Evolutionary conservation across 2,888 invertebrate species (phyloP).

Genomic region (Allacma fusca): DNA sequence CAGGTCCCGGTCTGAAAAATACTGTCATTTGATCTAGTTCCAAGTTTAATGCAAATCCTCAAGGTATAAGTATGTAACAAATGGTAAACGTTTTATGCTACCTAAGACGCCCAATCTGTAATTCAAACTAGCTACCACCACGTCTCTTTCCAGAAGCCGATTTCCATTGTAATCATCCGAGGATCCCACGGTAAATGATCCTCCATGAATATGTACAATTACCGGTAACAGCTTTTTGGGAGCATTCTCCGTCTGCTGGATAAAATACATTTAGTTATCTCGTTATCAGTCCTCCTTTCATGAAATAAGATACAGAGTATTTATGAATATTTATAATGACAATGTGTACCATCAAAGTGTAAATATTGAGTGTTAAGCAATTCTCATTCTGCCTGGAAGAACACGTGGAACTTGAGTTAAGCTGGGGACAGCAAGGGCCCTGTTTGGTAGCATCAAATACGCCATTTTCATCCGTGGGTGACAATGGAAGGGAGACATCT

Average conservation of each 20-base stretch:
- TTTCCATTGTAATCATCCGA: constrained; percentile 48
- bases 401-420: neutral
- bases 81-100: too few species aligned
- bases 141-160: constrained; percentile 54
- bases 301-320: too few species aligned
- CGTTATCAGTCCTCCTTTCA: too few species aligned
- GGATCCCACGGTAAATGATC: constrained; percentile 57
- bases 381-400: neutral
- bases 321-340: too few species aligned
- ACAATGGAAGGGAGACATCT: neutral
- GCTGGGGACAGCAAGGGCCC: constrained; percentile 18
- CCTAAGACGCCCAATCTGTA: constrained; percentile 48
- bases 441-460: constrained; percentile 18
- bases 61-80: too few species aligned
- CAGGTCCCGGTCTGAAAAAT: too few species aligned
- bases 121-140: constrained; percentile 59
- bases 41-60: too few species aligned
- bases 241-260: neutral
- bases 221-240: constrained; percentile 8
- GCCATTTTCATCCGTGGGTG: neutral
- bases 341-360: too few species aligned
- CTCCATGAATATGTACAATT: constrained; percentile 58
- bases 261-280: too few species aligned
- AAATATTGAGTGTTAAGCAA: constrained; percentile 15
- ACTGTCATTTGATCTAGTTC: too few species aligned